Evolutionary conservation across 2,113 vertebrate genomes (phyloP).

Genomic region (Cyanoderma ruficeps): DNA sequence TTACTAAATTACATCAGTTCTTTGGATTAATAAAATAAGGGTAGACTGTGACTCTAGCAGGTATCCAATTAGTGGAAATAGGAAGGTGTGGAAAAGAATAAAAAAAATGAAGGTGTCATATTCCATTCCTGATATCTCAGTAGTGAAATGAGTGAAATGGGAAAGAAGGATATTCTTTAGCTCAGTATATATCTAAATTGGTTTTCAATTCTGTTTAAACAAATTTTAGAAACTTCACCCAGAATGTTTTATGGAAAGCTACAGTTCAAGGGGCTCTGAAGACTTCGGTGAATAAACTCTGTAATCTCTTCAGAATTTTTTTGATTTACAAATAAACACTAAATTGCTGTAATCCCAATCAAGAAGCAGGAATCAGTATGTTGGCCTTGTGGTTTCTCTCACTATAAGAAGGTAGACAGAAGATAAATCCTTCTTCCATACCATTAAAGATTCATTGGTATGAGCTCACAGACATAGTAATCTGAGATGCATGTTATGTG

Average conservation of each 20-base stretch:
- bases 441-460: background rate
- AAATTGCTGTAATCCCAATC: background rate
- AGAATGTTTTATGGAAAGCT: background rate
- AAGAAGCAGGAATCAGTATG: background rate
- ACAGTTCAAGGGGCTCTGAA: background rate
- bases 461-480: background rate
- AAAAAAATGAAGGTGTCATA: background rate
- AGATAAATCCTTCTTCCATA: background rate
- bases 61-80: background rate
- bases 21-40: background rate
- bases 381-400: background rate
- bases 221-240: background rate
- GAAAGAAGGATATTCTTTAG: background rate
- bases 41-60: background rate
- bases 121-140: background rate
- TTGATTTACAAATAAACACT: background rate
- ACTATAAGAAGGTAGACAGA: background rate
- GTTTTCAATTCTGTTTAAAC: background rate
- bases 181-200: background rate
- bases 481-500: background rate
- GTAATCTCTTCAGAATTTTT: background rate
- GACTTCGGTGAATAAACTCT: background rate
- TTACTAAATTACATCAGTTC: background rate
- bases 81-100: background rate
- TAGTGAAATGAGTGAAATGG: background rate